Evolutionary conservation across 1,140 invertebrate genomes (phyloP).

Genomic region (Rhagoletis pomonella): DNA sequence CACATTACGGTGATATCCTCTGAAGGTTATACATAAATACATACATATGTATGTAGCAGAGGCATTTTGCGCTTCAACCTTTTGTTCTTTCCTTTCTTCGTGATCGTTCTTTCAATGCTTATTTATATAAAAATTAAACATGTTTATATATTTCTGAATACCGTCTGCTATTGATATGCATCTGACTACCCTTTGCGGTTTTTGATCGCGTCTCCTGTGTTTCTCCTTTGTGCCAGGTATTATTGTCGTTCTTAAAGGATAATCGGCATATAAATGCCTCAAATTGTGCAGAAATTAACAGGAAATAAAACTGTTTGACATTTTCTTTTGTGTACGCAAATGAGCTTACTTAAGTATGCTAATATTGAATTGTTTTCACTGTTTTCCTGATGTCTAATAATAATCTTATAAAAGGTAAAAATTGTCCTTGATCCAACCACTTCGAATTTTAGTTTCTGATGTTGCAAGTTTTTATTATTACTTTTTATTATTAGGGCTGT

Average conservation of each 20-base stretch:
- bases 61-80: not conserved
- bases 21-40: no score
- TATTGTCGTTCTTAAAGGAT: not conserved
- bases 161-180: not conserved
- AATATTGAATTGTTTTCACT: no score
- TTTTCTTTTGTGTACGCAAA: not conserved
- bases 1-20: no score
- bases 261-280: constrained; percentile 4
- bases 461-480: no score
- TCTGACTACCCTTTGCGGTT: constrained; percentile 31
- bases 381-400: no score
- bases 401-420: no score
- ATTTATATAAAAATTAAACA: not conserved
- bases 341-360: not conserved
- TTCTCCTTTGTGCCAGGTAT: not conserved
- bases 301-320: constrained; percentile 29
- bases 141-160: not conserved
- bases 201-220: not conserved
- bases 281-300: constrained; percentile 20
- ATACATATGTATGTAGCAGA: no score
- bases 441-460: no score
- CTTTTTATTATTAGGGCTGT: no score
- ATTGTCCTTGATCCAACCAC: no score
- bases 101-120: not conserved
- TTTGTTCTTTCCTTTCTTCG: not conserved